phyloP scores from a whole-genome alignment of 2,888 invertebrate species.

The Andrena fulva region DNA sequence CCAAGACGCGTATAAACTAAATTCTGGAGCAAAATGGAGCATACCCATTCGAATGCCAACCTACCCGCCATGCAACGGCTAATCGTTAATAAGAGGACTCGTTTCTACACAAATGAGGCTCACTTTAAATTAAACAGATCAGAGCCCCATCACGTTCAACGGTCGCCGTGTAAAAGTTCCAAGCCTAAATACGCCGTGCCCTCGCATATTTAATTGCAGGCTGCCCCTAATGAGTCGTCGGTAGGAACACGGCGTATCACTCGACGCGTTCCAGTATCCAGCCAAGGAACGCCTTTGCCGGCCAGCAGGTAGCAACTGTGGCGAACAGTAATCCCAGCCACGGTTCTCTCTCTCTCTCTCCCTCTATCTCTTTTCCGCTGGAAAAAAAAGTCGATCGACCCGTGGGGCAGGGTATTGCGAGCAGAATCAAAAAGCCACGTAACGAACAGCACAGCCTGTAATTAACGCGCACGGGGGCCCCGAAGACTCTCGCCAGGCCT shows the following conservation, averaged over 20 bases:
- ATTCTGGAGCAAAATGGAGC: too few relatives aligned
- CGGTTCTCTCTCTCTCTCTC: background rate
- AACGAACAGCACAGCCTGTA: slow-evolving; percentile 67
- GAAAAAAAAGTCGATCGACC: slow-evolving; percentile 53
- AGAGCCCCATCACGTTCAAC: slow-evolving; percentile 10
- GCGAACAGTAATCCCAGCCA: slow-evolving; percentile 11
- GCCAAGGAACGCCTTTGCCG: slow-evolving; percentile 18
- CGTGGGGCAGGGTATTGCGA: slow-evolving; percentile 34
- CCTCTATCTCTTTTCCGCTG: background rate
- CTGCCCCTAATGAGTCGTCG: slow-evolving; percentile 69
- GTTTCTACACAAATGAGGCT: too few relatives aligned
- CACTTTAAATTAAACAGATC: too few relatives aligned
- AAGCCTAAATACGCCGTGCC: background rate
- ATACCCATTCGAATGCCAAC: too few relatives aligned
- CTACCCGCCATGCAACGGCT: too few relatives aligned
- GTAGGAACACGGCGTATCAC: slow-evolving; percentile 62
- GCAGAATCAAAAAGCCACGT: slow-evolving; percentile 69
- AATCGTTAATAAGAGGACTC: too few relatives aligned
- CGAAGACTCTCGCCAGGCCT: slow-evolving; percentile 49
- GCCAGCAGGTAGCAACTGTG: slow-evolving; percentile 26
- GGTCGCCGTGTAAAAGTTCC: background rate
- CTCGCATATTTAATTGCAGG: slow-evolving; percentile 55
- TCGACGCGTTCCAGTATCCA: slow-evolving; percentile 38
- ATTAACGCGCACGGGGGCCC: slow-evolving; percentile 63
- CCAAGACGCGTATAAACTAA: too few relatives aligned